Conservation (phyloP, 2,888 invertebrate genomes). For the Trimorus sp. region DNA sequence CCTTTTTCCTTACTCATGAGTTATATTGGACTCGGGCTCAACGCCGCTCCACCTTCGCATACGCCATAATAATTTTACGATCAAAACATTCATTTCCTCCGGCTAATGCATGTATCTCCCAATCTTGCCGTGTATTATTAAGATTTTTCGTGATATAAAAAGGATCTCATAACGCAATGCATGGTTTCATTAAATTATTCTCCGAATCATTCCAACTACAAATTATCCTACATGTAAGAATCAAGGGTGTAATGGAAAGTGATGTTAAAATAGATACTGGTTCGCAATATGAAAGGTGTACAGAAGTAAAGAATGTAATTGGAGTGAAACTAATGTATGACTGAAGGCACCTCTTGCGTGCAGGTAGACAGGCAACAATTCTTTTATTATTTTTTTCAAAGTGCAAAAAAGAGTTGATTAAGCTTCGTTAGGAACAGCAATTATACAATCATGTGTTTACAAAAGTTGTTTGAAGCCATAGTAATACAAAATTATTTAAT, state of each 20-base stretch:
- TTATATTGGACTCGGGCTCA: constrained; percentile 1
- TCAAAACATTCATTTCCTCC: not conserved
- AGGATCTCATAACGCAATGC: constrained; percentile 22
- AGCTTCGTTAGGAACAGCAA: too few relatives aligned
- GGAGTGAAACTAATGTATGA: constrained; percentile 53
- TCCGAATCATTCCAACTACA: not conserved
- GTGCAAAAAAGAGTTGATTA: constrained; percentile 80
- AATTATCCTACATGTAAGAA: not conserved
- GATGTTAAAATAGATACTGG: constrained; percentile 36
- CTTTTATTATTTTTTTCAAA: constrained; percentile 79
- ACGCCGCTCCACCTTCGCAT: constrained; percentile 1
- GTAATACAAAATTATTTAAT: too few relatives aligned
- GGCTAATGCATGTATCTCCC: constrained; percentile 2
- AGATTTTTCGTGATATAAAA: constrained; percentile 19
- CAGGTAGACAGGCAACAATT: constrained; percentile 73
- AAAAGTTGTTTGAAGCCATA: too few relatives aligned
- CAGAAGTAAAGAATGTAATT: constrained; percentile 45
- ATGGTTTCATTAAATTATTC: constrained; percentile 5
- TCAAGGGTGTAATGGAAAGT: not conserved
- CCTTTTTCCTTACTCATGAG: constrained; percentile 6
- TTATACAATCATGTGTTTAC: too few relatives aligned
- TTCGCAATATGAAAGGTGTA: constrained; percentile 40
- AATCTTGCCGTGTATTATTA: constrained; percentile 40
- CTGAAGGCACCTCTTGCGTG: constrained; percentile 40
- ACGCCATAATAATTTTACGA: constrained; percentile 1